Evolutionary conservation across 2,797 vertebrate species (phyloP).

Genomic region (Chelonia mydas): DNA sequence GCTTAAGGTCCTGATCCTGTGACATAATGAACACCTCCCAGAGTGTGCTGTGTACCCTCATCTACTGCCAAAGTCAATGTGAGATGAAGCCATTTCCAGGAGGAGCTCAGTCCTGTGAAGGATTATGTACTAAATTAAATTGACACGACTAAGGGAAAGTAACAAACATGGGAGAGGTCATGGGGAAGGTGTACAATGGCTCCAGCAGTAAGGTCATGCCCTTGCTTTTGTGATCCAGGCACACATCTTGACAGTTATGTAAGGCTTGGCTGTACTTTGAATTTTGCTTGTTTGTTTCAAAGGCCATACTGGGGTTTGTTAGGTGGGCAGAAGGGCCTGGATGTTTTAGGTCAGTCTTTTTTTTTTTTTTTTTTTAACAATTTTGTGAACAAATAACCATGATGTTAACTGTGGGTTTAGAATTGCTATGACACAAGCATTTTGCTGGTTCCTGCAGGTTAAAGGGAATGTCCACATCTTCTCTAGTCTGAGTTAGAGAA

Average conservation of each 20-base stretch:
- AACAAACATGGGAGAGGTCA: not conserved
- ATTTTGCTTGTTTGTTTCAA: not conserved
- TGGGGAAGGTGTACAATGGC: not conserved
- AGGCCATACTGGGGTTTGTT: not conserved
- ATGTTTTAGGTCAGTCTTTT: not conserved
- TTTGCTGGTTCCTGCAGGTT: not conserved
- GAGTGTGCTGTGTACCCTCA: slow-evolving; percentile 1
- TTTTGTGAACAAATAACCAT: not conserved
- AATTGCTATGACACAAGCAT: not conserved
- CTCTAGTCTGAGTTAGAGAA: not conserved
- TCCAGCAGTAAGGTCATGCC: not conserved
- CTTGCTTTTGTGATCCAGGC: not conserved
- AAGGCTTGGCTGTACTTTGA: not conserved
- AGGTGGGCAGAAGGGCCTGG: not conserved
- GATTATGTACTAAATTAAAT: not conserved
- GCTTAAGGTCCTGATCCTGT: slow-evolving; percentile 25
- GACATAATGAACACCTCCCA: not conserved
- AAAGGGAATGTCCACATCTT: not conserved
- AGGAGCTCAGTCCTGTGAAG: not conserved
- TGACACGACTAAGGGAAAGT: not conserved
- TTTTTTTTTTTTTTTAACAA: not conserved
- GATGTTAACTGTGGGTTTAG: not conserved
- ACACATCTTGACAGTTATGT: not conserved
- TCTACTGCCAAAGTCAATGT: not conserved
- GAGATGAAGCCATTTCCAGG: not conserved